A percentile compares a stretch with the other conserved stretches of the same genome.
phyloP scores from a whole-genome alignment of 2,888 invertebrate species.

The Bibio marci region DNA sequence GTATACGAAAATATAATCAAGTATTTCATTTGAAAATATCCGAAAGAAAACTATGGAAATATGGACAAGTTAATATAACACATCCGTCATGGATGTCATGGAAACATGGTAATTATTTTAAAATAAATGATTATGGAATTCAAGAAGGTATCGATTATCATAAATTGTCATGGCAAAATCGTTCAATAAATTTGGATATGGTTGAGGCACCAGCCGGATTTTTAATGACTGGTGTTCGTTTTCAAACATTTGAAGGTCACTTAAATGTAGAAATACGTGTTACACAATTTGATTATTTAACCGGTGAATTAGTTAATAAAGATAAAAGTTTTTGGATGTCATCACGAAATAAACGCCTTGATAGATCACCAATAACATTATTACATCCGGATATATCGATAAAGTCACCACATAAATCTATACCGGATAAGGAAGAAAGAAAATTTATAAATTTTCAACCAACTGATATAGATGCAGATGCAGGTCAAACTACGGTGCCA shows the following conservation, averaged over 20 bases:
- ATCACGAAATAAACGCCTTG: slow-evolving; percentile 3
- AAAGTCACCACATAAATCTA: slow-evolving; percentile 13
- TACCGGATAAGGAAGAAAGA: slow-evolving; percentile 24
- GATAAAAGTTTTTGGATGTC: not conserved
- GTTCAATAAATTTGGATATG: slow-evolving; percentile 58
- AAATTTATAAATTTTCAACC: slow-evolving; percentile 33
- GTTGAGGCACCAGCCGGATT: slow-evolving; percentile 42
- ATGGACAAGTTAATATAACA: slow-evolving; percentile 37
- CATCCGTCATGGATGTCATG: slow-evolving; percentile 22
- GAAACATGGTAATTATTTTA: not conserved
- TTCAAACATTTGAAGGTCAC: slow-evolving; percentile 53
- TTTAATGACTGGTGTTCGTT: slow-evolving; percentile 43
- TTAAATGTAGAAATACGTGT: slow-evolving; percentile 57
- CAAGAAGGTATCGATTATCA: slow-evolving; percentile 47
- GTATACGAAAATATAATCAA: slow-evolving; percentile 45
- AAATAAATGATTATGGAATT: not conserved
- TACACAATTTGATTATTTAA: slow-evolving; percentile 56
- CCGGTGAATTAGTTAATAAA: slow-evolving; percentile 37
- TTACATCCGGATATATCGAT: slow-evolving; percentile 25
- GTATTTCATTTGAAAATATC: slow-evolving; percentile 58
- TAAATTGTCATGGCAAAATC: slow-evolving; percentile 46
- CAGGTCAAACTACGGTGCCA: slow-evolving; percentile 23
- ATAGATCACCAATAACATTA: slow-evolving; percentile 21
- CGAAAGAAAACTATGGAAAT: slow-evolving; percentile 41
- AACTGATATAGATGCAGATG: slow-evolving; percentile 33